Base-by-base conservation (phyloP, 2,797 vertebrate species). In the Tauraco hartlaubi region DNA sequence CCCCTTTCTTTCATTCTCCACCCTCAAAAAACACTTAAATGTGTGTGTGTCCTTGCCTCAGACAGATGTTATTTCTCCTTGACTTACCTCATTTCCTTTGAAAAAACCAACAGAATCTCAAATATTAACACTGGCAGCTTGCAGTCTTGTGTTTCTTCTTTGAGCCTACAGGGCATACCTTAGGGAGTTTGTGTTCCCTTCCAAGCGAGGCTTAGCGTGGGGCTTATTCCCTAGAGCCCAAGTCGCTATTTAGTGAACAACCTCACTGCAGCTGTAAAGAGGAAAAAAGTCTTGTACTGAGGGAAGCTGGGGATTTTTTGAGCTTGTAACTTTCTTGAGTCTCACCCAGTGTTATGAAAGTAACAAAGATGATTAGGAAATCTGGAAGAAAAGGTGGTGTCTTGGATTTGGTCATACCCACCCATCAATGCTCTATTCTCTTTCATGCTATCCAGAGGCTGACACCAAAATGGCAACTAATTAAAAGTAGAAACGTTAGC, bases 401-500 rank as follows among this genome's bases (percentile, higher is more conserved):
- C 82, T 96, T 90, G 71, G 49, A 73, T 97, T 96, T 85, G 96
- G 85, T 97, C 83, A 48, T 37, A 31, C 51, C 84, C n/a, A 52
- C 43, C 85, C 88, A 81, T 66, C 90, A 92, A 8, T 75, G 71
- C 58, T 68, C 29, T 71, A 15, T 73, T 96, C 63, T n/a, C 88
- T 97, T 97, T 97, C 82, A 93, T 96, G 91, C 66, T 96, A 6
- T 91, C 66, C 86, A 41, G 71, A 93, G 75, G 81, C 75, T 94
- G 94, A 94, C 91, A 94, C 97, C 66, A 89, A 97, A 97, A 98
- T 96, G 78, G 84, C 92, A 97, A 82, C 95, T 97, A 98, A 98
- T 98, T 98, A 97, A 96, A 97, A 90, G 92, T 54, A 89, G 90
- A 91, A 96, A 95, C 74, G 43, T 82, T 95, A 56, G 41, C 61